These are phyloP conservation scores for Meiosimyza decipiens DNA, from an alignment of 2,888 invertebrate species.

Conservation along the genomic window DNA sequence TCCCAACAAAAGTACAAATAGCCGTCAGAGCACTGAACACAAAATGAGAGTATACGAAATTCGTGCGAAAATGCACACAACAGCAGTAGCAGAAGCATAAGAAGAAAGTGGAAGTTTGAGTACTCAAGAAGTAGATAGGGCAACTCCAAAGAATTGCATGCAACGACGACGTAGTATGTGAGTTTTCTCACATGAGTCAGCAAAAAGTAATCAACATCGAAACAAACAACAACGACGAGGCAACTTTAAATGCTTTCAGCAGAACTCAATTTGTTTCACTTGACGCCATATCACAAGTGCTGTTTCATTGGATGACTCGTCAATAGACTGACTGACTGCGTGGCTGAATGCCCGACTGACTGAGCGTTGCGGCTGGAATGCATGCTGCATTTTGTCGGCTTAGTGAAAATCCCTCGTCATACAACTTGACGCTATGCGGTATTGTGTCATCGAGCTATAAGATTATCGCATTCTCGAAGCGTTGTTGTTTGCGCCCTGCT, in stretches of 20 bases:
- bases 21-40: neutral
- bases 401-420: slow-evolving; percentile 9
- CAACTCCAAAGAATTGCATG: too few relatives aligned
- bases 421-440: slow-evolving; percentile 14
- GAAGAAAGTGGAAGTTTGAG: slow-evolving; percentile 2
- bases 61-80: neutral
- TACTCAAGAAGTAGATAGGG: neutral
- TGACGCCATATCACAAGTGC: neutral
- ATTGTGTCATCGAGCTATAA: slow-evolving; percentile 33
- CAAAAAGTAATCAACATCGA: neutral
- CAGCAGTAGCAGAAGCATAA: too few relatives aligned
- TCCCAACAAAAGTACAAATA: slow-evolving; percentile 19
- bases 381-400: neutral
- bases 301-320: neutral
- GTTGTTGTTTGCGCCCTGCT: neutral
- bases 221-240: neutral
- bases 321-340: neutral
- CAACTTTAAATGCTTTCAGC: neutral
- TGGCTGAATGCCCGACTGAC: slow-evolving; percentile 3
- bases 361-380: neutral
- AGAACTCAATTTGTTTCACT: neutral
- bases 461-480: slow-evolving; percentile 26
- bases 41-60: neutral
- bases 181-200: slow-evolving; percentile 28
- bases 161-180: neutral